Evolutionary conservation across 2,888 invertebrate species (phyloP).

Genomic region (Endomychus coccineus): DNA sequence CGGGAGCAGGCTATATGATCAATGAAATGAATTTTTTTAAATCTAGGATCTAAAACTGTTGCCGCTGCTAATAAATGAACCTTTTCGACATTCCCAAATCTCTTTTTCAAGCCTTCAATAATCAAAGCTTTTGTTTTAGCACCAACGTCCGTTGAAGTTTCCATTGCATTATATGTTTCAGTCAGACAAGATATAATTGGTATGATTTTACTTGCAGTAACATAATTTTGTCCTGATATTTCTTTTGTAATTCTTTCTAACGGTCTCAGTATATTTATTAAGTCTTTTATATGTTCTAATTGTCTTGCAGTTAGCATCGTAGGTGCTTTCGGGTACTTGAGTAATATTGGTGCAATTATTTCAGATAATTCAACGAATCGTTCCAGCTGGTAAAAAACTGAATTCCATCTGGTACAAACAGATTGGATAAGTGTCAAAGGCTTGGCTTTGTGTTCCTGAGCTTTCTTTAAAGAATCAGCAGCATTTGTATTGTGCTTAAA

Average conservation of each 20-base stretch:
- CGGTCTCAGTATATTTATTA: constrained; percentile 25
- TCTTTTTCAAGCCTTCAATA: constrained; percentile 8
- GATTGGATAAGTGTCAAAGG: constrained; percentile 25
- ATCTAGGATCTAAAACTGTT: constrained; percentile 20
- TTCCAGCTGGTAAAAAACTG: constrained; percentile 24
- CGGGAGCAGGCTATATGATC: constrained; percentile 15
- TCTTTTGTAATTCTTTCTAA: constrained; percentile 29
- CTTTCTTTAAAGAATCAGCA: constrained; percentile 24
- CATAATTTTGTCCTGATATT: constrained; percentile 28
- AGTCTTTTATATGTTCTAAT: constrained; percentile 25
- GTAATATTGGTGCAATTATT: constrained; percentile 21
- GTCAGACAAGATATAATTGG: constrained; percentile 28
- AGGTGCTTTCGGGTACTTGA: constrained; percentile 27
- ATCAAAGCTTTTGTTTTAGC: constrained; percentile 7
- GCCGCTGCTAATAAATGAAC: constrained; percentile 14
- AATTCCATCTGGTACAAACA: constrained; percentile 29
- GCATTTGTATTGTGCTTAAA: constrained; percentile 26
- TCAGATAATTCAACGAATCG: constrained; percentile 23
- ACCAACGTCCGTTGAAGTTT: constrained; percentile 21
- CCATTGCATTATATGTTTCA: constrained; percentile 28
- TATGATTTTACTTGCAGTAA: constrained; percentile 30
- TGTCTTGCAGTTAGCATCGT: constrained; percentile 27
- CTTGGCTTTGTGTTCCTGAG: constrained; percentile 19
- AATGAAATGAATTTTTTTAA: constrained; percentile 20
- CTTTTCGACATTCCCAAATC: constrained; percentile 14